Evolutionary conservation across 2,888 invertebrate species (phyloP), one percentile per base, ranked within the genome.

Genomic region (Neocrepidodera transversa): DNA sequence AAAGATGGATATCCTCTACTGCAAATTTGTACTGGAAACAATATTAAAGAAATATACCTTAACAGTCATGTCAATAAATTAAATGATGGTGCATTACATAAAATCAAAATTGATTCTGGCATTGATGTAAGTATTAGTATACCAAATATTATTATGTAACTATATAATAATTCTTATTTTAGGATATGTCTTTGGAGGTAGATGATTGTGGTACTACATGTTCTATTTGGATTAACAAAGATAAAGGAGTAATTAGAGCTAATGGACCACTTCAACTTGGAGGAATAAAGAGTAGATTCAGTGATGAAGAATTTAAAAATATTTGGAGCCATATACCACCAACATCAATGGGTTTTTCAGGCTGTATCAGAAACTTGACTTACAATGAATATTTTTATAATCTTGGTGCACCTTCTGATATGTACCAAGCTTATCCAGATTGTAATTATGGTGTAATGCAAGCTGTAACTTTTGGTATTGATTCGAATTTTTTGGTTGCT

Each of bases 281-380:
- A 18, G 93, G 93, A 3, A 83, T 89, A 0, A 85, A 87, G 35
- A 82, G 87, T 49, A 85, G 90, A 72, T 80, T 92, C 45, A 79
- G 82, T n/a, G 77, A 82, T 17, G 76, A 93, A 20, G 86, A 86
- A 0, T 76, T 81, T 0, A 81, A 83, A 23, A 85, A 87, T 56
- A 85, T 87, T 53, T 93, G 93, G 92, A 80, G 84, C 17, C 82
- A 88, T 70, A 81, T 83, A 4, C 92, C 93, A 1, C 87, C 87
- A 10, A 84, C 83, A 45, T 84, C 83, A 63, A 87, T 84, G 62
- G 88, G 90, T 58, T 95, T 95, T 77, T 83, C 85, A 42, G 98
- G 98, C 2, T 98, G 97, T 77, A 88, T 98, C 66, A 87, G 91
- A 67, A 96, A 97, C 78, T 85, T 98, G 65, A 90, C 94, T 0